Evolutionary conservation across 2,113 vertebrate genomes (phyloP), one percentile per base, ranked within the genome.

Genomic region (Mesitornis unicolor): DNA sequence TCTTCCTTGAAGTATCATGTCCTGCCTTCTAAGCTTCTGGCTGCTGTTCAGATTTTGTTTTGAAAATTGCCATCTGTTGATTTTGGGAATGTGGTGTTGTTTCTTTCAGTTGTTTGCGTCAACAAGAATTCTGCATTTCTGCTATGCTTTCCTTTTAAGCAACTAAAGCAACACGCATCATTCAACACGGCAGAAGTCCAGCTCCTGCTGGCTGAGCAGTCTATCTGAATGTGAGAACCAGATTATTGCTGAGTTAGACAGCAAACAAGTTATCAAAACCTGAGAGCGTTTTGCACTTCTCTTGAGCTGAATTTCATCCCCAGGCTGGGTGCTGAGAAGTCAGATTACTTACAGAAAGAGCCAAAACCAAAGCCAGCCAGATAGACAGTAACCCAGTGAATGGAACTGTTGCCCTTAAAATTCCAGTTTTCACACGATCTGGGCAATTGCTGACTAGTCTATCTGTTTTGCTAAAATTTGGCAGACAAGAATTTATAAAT

Each of bases 61-160:
- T 92, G 90, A 70, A 78, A 95, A 90, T 68, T 67, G 40, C 56
- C 64, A 36, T 86, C 88, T 95, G 90, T 86, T 93, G 85, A 90
- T 67, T 88, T 78, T 80, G 73, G 76, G 82, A 96, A 75, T 38
- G 85, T 40, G 83, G 60, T 60, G 85, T 53, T 95, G 48, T 87
- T 92, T 65, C 75, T 83, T 91, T 77, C 53, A 57, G 68, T 89
- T 77, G 64, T 93, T 71, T 90, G 79, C 25, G 68, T 90, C 88
- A 94, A 94, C 60, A 87, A 75, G 60, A 73, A 87, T 68, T 71
- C 61, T 75, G 43, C 25, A 16, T 84, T 92, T 94, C 65, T 84
- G 76, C 13, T 74, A 24, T 86, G 48, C 91, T 96, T 93, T 87
- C 38, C 51, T 92, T 89, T 75, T 48, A 78, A 92, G 73, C 73